A percentile compares a stretch with the other conserved stretches of the same genome.
phyloP scores from a whole-genome alignment of 2,797 vertebrate genomes.

The Hippoglossus hippoglossus region DNA sequence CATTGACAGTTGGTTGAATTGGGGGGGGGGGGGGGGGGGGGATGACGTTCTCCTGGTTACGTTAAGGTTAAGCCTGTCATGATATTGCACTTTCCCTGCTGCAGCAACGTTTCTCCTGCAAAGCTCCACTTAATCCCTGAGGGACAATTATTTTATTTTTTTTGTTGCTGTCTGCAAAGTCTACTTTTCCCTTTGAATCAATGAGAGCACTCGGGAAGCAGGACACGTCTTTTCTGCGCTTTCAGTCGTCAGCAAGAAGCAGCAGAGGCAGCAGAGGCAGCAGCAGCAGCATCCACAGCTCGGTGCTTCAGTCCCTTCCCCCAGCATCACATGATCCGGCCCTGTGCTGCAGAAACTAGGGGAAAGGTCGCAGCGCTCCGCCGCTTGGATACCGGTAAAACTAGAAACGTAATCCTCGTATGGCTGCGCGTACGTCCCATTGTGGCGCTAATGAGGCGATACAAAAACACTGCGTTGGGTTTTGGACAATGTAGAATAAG shows the following conservation, averaged over 20 bases:
- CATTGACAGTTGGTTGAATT: background rate
- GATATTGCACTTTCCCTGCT: background rate
- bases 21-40: too few relatives aligned
- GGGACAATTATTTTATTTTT: background rate
- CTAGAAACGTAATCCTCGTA: background rate
- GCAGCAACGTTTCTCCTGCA: background rate
- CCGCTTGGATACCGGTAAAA: conserved; percentile 59
- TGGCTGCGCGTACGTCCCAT: too few relatives aligned
- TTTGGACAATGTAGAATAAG: too few relatives aligned
- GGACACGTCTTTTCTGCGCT: conserved; percentile 40
- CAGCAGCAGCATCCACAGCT: conserved; percentile 42
- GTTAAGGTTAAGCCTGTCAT: background rate
- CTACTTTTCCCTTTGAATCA: conserved; percentile 22
- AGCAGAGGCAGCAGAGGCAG: conserved; percentile 45
- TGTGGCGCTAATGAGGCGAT: background rate
- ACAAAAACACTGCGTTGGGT: too few relatives aligned
- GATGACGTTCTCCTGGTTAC: background rate
- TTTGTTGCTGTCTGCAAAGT: background rate
- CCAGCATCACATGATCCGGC: conserved; percentile 81
- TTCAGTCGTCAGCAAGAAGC: conserved; percentile 7
- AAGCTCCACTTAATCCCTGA: background rate
- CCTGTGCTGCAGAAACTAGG: conserved; percentile 82
- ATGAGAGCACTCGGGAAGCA: conserved; percentile 33
- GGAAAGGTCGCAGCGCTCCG: conserved; percentile 83
- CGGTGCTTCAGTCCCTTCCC: conserved; percentile 68